Conservation (phyloP, 2,888 invertebrate genomes). For the Polyommatus iphigenia region DNA sequence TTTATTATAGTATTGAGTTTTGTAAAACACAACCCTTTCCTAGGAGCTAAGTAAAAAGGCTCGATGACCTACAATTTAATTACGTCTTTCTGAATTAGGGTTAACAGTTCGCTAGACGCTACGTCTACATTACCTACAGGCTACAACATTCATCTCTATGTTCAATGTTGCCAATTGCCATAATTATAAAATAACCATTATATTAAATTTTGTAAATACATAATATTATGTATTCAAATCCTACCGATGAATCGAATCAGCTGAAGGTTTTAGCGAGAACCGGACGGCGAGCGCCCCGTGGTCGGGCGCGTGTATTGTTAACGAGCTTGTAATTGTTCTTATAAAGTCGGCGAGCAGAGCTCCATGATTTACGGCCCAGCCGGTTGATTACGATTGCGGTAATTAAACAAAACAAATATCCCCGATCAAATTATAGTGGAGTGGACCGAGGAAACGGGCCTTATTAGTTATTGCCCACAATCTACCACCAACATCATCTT, state of each 20-base stretch:
- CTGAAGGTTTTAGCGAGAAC: not conserved
- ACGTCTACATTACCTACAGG: not conserved
- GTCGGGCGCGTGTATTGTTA: slow-evolving; percentile 18
- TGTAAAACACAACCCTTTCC: not conserved
- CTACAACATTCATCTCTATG: not conserved
- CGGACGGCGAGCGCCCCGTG: not conserved
- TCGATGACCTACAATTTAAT: not conserved
- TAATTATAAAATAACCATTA: not conserved
- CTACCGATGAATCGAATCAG: not conserved
- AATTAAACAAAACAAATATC: slow-evolving; percentile 57
- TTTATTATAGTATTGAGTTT: not conserved
- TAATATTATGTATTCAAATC: too few species aligned
- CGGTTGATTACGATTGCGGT: slow-evolving; percentile 39
- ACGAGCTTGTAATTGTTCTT: slow-evolving; percentile 60
- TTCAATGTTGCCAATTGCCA: too few species aligned
- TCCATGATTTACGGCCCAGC: slow-evolving; percentile 43
- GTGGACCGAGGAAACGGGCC: slow-evolving; percentile 56
- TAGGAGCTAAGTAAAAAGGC: not conserved
- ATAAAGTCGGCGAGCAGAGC: slow-evolving; percentile 67
- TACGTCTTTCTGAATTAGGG: not conserved
- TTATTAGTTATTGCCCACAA: slow-evolving; percentile 8
- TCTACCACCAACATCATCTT: not conserved
- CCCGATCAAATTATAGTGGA: slow-evolving; percentile 63
- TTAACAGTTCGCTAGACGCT: not conserved
- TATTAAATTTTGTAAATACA: too few species aligned